A percentile compares a stretch with the other conserved stretches of the same genome.
phyloP scores from a whole-genome alignment of 2,113 vertebrate genomes.

The Lasiurus cinereus region DNA sequence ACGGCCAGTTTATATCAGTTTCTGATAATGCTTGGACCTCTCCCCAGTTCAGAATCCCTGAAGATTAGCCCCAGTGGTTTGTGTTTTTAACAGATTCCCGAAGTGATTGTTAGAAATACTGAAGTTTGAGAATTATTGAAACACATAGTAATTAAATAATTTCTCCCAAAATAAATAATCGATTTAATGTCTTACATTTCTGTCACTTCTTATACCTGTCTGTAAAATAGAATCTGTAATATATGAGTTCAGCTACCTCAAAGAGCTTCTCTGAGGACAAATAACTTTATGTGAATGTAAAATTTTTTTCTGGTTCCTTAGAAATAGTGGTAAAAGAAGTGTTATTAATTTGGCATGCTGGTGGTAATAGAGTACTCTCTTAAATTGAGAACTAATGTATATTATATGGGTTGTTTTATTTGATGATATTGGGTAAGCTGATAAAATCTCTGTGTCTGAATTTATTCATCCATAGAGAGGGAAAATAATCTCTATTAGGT shows the following conservation, averaged over 20 bases:
- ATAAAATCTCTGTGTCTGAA: background rate
- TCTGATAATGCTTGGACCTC: accelerated
- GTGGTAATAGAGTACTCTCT: background rate
- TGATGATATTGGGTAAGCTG: background rate
- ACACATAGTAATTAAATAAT: constrained; percentile 35
- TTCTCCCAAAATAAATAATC: background rate
- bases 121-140: constrained; percentile 34
- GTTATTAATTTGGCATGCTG: constrained; percentile 47
- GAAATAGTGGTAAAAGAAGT: background rate
- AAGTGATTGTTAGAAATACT: background rate
- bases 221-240: constrained; percentile 25
- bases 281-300: constrained; percentile 40
- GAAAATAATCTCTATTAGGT: background rate
- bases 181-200: background rate
- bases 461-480: background rate
- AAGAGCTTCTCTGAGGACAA: constrained; percentile 34
- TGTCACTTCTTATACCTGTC: background rate
- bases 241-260: background rate
- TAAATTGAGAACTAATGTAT: background rate
- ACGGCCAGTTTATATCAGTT: background rate
- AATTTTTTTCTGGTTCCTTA: constrained; percentile 53
- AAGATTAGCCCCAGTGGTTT: background rate
- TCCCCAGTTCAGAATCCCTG: background rate
- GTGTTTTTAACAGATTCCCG: background rate
- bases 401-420: background rate